Evolutionary conservation across 2,113 vertebrate genomes (phyloP), one percentile per base, ranked within the genome.

Genomic region (Oncorhynchus tshawytscha): DNA sequence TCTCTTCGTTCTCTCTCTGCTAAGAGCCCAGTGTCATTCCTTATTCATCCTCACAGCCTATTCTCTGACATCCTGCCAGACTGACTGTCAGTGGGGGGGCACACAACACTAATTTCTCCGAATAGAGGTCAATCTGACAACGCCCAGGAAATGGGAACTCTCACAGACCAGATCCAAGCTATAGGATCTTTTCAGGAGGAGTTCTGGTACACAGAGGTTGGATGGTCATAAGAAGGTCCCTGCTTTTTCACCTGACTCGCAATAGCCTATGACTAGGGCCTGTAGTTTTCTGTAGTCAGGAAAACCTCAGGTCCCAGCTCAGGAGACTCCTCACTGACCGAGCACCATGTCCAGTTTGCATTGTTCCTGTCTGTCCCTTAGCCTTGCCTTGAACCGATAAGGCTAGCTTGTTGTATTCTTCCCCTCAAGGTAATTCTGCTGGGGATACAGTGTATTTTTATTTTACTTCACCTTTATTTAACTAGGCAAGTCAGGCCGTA

Each of bases 31-130:
- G 70, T 75, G 76, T 84, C 81, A 90, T 91, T 86, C 75, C 82
- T 91, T 91, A 89, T 91, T 92, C 82, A 92, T 91, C 80, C 76
- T 78, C 68, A 74, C 85, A 84, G 87, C 79, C 76, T 72, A 67
- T 82, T 85, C 77, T 85, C 31, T 54, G 24, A 45, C 39, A 11
- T 45, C 12, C 76, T 81, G 25, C 67, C 15, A n/a, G 25, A 12
- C 68, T 70, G 24, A 15, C 48, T 48, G 31, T n/a, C 31, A 59
- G 59, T 62, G 59, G 9, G n/a, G n/a, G 59, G n/a, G n/a, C n/a
- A n/a, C n/a, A n/a, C n/a, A n/a, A n/a, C n/a, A n/a, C n/a, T n/a
- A n/a, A n/a, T n/a, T n/a, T n/a, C n/a, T n/a, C n/a, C n/a, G n/a
- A n/a, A n/a, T n/a, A n/a, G n/a, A n/a, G n/a, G n/a, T n/a, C n/a